Conservation (phyloP, 2,113 vertebrate species). For the Hippopotamus amphibius region DNA sequence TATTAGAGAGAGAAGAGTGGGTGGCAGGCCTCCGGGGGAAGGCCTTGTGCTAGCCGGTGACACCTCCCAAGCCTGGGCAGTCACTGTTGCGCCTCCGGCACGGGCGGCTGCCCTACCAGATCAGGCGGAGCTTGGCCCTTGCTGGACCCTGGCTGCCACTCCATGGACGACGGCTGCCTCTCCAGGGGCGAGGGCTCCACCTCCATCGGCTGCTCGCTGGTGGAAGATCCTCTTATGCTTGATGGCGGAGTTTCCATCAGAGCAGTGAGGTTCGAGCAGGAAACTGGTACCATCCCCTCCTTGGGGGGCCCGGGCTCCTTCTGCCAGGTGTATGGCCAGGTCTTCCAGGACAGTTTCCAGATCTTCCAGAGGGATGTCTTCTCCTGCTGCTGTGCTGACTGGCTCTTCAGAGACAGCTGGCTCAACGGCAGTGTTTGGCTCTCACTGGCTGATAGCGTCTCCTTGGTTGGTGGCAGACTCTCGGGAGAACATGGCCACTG, state of each 20-base stretch:
- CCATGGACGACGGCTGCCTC: neutral
- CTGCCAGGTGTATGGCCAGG: rapidly evolving
- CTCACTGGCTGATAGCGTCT: rapidly evolving
- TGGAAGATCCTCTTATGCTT: rapidly evolving
- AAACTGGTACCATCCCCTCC: rapidly evolving
- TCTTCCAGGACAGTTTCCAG: neutral
- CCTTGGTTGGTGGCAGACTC: neutral
- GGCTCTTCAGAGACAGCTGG: neutral
- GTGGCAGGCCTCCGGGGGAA: rapidly evolving
- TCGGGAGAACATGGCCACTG: neutral
- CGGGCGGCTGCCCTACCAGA: rapidly evolving
- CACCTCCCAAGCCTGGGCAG: neutral
- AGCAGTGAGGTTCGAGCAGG: rapidly evolving
- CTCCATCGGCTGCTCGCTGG: rapidly evolving
- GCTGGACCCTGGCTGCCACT: neutral
- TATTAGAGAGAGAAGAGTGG: neutral
- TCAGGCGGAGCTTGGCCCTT: rapidly evolving
- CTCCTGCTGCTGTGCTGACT: neutral
- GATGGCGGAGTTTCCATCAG: neutral
- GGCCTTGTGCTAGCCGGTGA: rapidly evolving
- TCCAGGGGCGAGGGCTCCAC: neutral
- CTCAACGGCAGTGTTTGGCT: rapidly evolving
- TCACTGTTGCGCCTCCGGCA: neutral
- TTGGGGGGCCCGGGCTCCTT: rapidly evolving
- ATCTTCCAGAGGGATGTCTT: neutral